These are phyloP conservation scores for Eupsilia transversa DNA, from an alignment of 2,888 invertebrate genomes.

Conservation along the genomic window DNA sequence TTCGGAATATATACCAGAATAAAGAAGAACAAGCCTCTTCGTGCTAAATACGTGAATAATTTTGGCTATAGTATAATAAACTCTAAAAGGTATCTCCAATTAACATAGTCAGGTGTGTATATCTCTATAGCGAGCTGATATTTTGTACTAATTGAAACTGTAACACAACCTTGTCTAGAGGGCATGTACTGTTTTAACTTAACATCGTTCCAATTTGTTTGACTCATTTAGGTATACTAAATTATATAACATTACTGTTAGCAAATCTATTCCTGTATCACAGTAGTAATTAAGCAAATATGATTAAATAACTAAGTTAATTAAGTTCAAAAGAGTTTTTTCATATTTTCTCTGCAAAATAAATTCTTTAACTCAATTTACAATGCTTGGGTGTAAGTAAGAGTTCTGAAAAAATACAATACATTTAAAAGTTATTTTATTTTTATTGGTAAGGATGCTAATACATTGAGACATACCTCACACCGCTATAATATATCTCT, in stretches of 20 bases:
- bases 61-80: slow-evolving; percentile 33
- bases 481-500: slow-evolving; percentile 59
- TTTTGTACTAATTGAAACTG: slow-evolving; percentile 58
- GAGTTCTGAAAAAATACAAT: not conserved
- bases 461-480: slow-evolving; percentile 55
- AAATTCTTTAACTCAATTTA: not conserved
- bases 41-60: slow-evolving; percentile 20
- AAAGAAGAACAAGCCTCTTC: not conserved
- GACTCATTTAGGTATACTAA: not conserved
- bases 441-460: slow-evolving; percentile 46
- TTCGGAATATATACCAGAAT: not conserved
- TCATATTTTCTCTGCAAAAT: not conserved
- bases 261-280: not conserved
- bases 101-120: slow-evolving; percentile 37
- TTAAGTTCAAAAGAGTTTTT: not conserved
- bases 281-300: not conserved
- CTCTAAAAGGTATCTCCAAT: slow-evolving; percentile 42
- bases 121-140: slow-evolving; percentile 45
- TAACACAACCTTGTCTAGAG: slow-evolving; percentile 66
- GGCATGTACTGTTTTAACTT: slow-evolving; percentile 55
- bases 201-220: slow-evolving; percentile 18
- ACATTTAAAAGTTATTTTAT: not conserved
- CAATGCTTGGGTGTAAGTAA: not conserved
- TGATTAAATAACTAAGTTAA: too few relatives aligned
- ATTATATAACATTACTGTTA: not conserved